Percentiles rank a stretch among this genome's conserved stretches.
Evolutionary conservation across 2,113 vertebrate genomes (phyloP).

Genomic region (Eubucco bourcierii): DNA sequence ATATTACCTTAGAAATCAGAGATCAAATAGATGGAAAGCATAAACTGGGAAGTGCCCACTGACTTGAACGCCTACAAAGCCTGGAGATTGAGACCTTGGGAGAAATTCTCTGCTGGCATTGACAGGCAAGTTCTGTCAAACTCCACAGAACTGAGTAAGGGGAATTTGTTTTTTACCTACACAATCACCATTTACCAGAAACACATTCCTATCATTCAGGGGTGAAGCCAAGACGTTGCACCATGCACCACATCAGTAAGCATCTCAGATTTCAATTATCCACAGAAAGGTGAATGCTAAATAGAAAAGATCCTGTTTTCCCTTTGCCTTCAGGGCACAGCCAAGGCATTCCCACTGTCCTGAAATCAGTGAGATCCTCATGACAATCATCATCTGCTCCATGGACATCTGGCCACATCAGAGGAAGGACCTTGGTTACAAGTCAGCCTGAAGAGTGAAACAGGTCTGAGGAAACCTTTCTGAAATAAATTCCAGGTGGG

Average conservation of each 20-base stretch:
- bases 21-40: neutral
- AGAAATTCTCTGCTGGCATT: neutral
- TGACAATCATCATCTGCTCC: neutral
- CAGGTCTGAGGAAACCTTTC: neutral
- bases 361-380: neutral
- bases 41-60: neutral
- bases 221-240: neutral
- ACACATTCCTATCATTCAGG: neutral
- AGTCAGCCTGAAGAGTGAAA: neutral
- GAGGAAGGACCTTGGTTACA: neutral
- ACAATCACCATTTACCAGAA: neutral
- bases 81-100: neutral
- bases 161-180: neutral
- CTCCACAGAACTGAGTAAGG: rapidly evolving
- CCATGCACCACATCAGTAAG: neutral
- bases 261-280: neutral
- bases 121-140: neutral
- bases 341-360: rapidly evolving
- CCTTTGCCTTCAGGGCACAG: neutral
- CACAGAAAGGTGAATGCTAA: neutral
- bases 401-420: neutral
- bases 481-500: neutral
- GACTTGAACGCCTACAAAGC: neutral
- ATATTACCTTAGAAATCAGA: neutral
- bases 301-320: neutral